A percentile compares a stretch with the other conserved stretches of the same genome.
Conservation (phyloP, 2,888 invertebrate genomes). For the Lasioglossum calceatum region DNA sequence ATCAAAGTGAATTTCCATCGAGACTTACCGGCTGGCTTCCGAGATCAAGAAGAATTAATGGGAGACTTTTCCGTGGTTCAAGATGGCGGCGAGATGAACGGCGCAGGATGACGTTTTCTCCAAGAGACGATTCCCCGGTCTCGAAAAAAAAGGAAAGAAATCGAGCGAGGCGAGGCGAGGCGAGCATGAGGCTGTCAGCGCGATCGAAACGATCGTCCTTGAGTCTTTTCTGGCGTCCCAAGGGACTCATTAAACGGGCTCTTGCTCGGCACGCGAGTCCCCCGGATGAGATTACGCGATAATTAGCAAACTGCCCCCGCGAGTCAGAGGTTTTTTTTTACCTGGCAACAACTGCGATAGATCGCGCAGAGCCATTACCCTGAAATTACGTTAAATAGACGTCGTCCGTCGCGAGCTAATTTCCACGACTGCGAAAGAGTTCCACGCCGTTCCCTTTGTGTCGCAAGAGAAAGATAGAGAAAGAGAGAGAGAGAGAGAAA, state of each 20-base stretch:
- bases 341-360: slow-evolving; percentile 20
- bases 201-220: slow-evolving; percentile 57
- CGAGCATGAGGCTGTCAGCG: slow-evolving; percentile 24
- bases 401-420: not conserved
- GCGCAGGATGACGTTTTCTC: not conserved
- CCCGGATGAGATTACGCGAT: slow-evolving; percentile 54
- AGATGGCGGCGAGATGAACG: slow-evolving; percentile 2
- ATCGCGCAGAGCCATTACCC: slow-evolving; percentile 20
- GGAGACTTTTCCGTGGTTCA: not conserved
- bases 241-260: slow-evolving; percentile 41
- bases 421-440: slow-evolving; percentile 10
- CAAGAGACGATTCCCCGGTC: not conserved
- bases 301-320: slow-evolving; percentile 40
- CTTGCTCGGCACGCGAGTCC: slow-evolving; percentile 43
- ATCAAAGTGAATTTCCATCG: not conserved
- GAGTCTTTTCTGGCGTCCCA: slow-evolving; percentile 37
- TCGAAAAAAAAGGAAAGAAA: not conserved
- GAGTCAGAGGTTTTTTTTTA: slow-evolving; percentile 35
- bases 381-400: slow-evolving; percentile 31
- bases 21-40: not conserved
- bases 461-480: not conserved
- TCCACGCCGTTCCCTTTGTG: not conserved
- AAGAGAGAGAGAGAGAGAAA: not conserved
- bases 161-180: not conserved
- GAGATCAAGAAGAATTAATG: not conserved